A percentile compares a stretch with the other conserved stretches of the same genome.
phyloP scores from a whole-genome alignment of 2,888 invertebrate genomes.

The Brenthis hecate region DNA sequence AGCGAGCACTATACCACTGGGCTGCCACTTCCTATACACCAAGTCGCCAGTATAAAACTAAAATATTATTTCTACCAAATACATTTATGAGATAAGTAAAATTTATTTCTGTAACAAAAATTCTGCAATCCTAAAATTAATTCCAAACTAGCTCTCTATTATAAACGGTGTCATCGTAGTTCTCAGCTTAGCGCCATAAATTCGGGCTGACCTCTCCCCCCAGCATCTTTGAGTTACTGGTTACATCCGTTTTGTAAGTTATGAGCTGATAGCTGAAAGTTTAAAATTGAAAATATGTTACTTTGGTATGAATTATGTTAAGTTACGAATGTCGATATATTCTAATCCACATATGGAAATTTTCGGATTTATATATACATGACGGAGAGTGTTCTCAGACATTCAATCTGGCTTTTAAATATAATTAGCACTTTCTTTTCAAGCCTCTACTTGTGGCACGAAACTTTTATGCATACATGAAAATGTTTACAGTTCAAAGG shows the following conservation, averaged over 20 bases:
- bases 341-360: too few species aligned
- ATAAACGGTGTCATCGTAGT: conserved; percentile 34
- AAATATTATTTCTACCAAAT: not conserved
- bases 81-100: not conserved
- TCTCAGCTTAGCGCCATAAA: conserved; percentile 35
- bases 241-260: conserved; percentile 17
- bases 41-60: not conserved
- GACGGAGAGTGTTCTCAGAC: too few species aligned
- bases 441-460: too few species aligned
- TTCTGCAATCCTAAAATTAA: conserved; percentile 19
- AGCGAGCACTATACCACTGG: too few species aligned
- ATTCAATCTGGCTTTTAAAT: too few species aligned
- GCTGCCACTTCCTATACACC: not conserved
- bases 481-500: too few species aligned
- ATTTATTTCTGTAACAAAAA: conserved; percentile 14
- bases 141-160: conserved; percentile 23
- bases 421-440: too few species aligned
- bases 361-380: too few species aligned
- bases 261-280: conserved; percentile 15
- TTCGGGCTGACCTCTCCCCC: conserved; percentile 26
- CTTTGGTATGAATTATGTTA: not conserved
- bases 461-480: too few species aligned
- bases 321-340: too few species aligned
- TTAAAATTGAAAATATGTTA: conserved; percentile 12
- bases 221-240: conserved; percentile 31